Base-by-base conservation (phyloP, 2,113 vertebrate species). In the Cairina moschata region DNA sequence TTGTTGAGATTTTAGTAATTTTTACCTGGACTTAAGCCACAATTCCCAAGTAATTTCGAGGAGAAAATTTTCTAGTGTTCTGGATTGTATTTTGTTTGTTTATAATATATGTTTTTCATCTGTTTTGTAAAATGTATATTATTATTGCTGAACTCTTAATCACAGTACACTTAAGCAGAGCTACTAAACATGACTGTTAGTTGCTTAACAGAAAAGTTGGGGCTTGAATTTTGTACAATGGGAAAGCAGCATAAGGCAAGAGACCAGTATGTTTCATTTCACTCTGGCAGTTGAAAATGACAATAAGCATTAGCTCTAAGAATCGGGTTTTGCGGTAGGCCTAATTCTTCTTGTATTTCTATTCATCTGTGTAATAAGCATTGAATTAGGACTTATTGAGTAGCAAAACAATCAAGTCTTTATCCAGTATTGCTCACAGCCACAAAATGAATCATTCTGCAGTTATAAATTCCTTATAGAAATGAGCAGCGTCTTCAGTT, bases 31-130 rank as follows among this genome's bases (percentile, higher is more conserved):
- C 71, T 83, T 86, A 69, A 88, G 52, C 32, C 60, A 66, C 23
- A 92, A 50, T 38, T 86, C 66, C 42, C 58, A 71, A 82, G 42
- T 23, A 48, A 48, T 82, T 87, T 3, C 21, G 21, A 73, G 38
- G 18, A 31, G 4, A 1, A 0, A 2, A 22, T 20, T 54, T 6
- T 1, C 9, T 13, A 25, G 6, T 15, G 1, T 6, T 44, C 77
- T 48, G 46, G 46, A 9, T 48, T 48, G 46, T 48, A 48, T 48
- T 48, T 48, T 48, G 46, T 48, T 48, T 48, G 46, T 48, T 48
- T 48, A 48, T 48, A 48, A 48, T 48, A 21, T 21, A 48, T 66
- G 29, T 77, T 86, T 84, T 86, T 50, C 55, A 91, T 7, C 0
- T 40, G 0, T 62, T 69, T 20, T 86, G 32, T 74, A 52, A 84